Conservation (phyloP, 1,140 invertebrate genomes). For the Drosophila sproati region DNA sequence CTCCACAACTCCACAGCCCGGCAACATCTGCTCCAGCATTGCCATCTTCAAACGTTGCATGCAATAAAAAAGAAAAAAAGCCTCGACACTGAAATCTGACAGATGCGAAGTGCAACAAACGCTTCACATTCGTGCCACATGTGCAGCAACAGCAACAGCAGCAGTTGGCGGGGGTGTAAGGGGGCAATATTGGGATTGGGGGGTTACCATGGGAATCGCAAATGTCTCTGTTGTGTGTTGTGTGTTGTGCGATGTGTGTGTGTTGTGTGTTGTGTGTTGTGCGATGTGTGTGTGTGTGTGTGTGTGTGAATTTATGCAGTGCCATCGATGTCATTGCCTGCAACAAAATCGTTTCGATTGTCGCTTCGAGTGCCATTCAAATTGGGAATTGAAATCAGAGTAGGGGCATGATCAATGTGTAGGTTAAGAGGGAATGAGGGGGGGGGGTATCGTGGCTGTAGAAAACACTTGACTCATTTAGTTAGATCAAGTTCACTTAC, state of each 20-base stretch:
- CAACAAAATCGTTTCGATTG: conserved; percentile 74
- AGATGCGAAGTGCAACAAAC: conserved; percentile 71
- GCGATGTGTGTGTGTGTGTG: background rate
- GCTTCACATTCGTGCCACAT: conserved; percentile 58
- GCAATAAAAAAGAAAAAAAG: conserved; percentile 2
- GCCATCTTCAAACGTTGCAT: conserved; percentile 17
- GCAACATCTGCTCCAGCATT: background rate
- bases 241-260: background rate
- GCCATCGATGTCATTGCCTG: conserved; percentile 55
- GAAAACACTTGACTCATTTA: conserved; percentile 1
- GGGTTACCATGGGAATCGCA: conserved; percentile 1
- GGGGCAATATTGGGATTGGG: background rate
- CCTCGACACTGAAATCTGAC: conserved; percentile 79
- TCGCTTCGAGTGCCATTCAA: conserved; percentile 69
- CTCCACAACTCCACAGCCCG: conserved; percentile 9
- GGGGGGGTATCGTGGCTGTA: background rate
- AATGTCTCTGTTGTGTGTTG: conserved; percentile 29
- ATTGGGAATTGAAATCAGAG: conserved; percentile 40
- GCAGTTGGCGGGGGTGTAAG: background rate
- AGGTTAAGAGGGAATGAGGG: no score
- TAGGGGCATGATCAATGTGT: background rate
- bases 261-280: conserved; percentile 21
- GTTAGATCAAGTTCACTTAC: conserved; percentile 20
- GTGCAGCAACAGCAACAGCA: conserved; percentile 3
- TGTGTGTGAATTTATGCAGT: conserved; percentile 42